Percentiles rank a stretch among this genome's conserved stretches.
phyloP scores from a whole-genome alignment of 2,797 vertebrate species.

The Pelobates cultripes region DNA sequence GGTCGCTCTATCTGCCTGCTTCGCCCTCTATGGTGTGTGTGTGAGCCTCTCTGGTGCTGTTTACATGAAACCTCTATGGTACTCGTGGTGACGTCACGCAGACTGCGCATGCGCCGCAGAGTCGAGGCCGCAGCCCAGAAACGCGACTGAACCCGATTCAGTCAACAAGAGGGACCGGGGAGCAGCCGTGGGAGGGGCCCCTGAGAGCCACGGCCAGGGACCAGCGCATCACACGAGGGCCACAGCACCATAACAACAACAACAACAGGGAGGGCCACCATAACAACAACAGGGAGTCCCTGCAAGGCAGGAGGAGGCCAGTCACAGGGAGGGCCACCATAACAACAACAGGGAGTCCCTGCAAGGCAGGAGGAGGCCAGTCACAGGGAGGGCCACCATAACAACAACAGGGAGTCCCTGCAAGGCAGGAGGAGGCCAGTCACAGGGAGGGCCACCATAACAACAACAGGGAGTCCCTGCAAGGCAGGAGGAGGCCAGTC shows the following conservation, averaged over 20 bases:
- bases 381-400: not conserved
- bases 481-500: not conserved
- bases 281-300: no score
- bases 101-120: slow-evolving; percentile 24
- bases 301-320: no score
- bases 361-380: not conserved
- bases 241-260: not conserved
- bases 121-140: slow-evolving; percentile 45
- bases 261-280: not conserved
- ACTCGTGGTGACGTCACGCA: slow-evolving; percentile 37
- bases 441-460: not conserved
- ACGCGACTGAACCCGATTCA: slow-evolving; percentile 42
- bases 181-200: slow-evolving; percentile 7
- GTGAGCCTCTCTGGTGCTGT: slow-evolving; percentile 33
- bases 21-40: not conserved
- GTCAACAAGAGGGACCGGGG: slow-evolving; percentile 41
- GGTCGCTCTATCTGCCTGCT: not conserved
- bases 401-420: not conserved
- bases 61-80: slow-evolving; percentile 35
- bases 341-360: not conserved
- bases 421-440: not conserved
- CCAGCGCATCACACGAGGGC: not conserved
- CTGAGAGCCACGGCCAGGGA: not conserved
- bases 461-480: not conserved
- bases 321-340: no score